A percentile compares a stretch with the other conserved stretches of the same genome.
Evolutionary conservation across 1,140 invertebrate species (phyloP).

Genomic region (Papilio polyxenes): DNA sequence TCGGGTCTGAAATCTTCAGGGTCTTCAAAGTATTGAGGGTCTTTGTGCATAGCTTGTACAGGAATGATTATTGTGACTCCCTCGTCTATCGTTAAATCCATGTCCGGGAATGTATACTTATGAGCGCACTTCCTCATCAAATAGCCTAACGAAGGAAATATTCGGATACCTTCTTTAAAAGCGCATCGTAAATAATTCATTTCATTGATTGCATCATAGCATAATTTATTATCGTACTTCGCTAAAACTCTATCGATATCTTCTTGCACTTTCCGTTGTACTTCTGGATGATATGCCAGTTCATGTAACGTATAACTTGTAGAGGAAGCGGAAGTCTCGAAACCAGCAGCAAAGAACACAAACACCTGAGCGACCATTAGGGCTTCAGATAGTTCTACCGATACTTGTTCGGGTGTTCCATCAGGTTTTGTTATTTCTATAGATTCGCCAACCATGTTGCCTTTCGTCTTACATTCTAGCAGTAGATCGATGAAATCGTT

Average conservation of each 20-base stretch:
- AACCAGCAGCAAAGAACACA: constrained; percentile 67
- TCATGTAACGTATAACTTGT: constrained; percentile 59
- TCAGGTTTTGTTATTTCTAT: constrained; percentile 69
- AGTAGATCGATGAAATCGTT: constrained; percentile 81
- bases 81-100: neutral
- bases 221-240: neutral
- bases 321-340: constrained; percentile 80
- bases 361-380: constrained; percentile 75
- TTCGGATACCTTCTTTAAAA: neutral
- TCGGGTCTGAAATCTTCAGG: neutral
- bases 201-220: neutral
- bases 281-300: constrained; percentile 68
- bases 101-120: too few species aligned
- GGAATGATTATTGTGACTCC: neutral
- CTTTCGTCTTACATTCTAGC: constrained; percentile 73
- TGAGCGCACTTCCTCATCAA: neutral
- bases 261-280: constrained; percentile 78
- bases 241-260: neutral
- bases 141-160: neutral
- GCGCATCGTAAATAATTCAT: neutral
- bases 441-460: constrained; percentile 56
- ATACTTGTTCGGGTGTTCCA: constrained; percentile 41
- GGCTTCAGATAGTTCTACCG: constrained; percentile 46
- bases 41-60: neutral
- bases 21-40: neutral